Evolutionary conservation across 2,888 invertebrate genomes (phyloP).

Genomic region (Diloba caeruleocephala): DNA sequence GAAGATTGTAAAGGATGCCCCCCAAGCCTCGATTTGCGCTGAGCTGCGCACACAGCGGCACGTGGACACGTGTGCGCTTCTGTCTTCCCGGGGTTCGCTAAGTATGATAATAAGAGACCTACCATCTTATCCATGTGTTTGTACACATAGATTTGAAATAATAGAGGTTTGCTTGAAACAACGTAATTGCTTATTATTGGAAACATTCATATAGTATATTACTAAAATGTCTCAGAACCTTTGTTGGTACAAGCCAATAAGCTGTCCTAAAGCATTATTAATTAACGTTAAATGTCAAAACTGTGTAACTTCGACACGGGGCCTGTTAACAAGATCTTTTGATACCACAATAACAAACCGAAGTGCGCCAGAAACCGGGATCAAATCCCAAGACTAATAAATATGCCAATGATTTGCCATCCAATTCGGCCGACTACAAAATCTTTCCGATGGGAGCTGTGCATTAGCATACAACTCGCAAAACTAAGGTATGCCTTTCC

Average conservation of each 20-base stretch:
- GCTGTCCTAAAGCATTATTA: constrained; percentile 9
- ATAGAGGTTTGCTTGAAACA: no score
- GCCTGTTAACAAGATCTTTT: constrained; percentile 60
- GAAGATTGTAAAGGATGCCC: no score
- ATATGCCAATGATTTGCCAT: constrained; percentile 85
- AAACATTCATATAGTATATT: no score
- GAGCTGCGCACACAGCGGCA: no score
- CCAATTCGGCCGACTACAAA: constrained; percentile 78
- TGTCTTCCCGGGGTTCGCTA: no score
- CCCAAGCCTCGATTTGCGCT: no score
- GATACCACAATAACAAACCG: constrained; percentile 65
- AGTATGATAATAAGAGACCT: no score
- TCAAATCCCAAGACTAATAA: constrained; percentile 81
- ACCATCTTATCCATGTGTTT: no score
- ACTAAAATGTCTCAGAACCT: no score
- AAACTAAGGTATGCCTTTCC: constrained; percentile 56
- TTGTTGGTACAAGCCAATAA: constrained; percentile 4
- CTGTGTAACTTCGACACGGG: constrained; percentile 35
- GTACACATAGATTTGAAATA: no score
- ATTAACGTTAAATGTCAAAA: constrained; percentile 40
- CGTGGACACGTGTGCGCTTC: no score
- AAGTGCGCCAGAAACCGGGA: constrained; percentile 59
- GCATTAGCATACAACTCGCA: constrained; percentile 78
- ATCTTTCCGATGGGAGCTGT: constrained; percentile 83
- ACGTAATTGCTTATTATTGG: no score